Percentiles rank a stretch among this genome's conserved stretches.
Evolutionary conservation across 1,140 invertebrate genomes (phyloP).

Genomic region (Bradynema listronoti): DNA sequence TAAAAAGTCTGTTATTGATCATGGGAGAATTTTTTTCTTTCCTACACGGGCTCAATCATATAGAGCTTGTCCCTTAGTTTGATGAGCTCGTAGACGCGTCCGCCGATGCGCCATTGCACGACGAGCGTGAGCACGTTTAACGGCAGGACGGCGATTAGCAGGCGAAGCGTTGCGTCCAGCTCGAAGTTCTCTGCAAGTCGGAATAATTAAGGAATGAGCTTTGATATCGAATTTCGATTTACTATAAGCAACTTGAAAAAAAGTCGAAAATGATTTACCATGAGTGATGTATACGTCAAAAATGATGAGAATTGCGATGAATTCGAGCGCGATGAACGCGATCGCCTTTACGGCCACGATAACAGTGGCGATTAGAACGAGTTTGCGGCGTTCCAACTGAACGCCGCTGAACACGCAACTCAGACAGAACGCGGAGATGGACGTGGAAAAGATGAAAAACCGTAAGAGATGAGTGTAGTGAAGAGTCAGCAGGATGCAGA

Average conservation of each 20-base stretch:
- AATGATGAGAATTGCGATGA: neutral
- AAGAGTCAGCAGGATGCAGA: neutral
- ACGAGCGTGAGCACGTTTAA: neutral
- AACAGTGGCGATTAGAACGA: neutral
- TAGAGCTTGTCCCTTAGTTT: conserved; percentile 1
- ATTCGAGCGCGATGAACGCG: neutral
- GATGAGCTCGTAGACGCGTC: conserved; percentile 2
- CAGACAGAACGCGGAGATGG: conserved; percentile 2
- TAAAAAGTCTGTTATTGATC: neutral
- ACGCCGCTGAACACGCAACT: conserved; percentile 7
- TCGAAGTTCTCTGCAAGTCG: neutral
- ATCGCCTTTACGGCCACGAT: neutral
- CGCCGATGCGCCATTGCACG: conserved; percentile 3
- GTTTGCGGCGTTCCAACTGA: neutral
- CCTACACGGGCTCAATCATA: neutral
- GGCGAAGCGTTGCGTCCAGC: neutral
- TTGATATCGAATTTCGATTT: too few species aligned
- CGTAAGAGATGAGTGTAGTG: neutral
- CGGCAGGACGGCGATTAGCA: conserved; percentile 2
- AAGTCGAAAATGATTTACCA: neutral
- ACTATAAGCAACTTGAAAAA: too few species aligned
- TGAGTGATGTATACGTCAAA: neutral
- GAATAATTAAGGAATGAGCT: neutral
- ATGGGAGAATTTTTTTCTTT: neutral
- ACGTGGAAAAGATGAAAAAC: neutral